A percentile compares a stretch with the other conserved stretches of the same genome.
phyloP scores from a whole-genome alignment of 2,888 invertebrate species.

The Ormyrus pomaceus region DNA sequence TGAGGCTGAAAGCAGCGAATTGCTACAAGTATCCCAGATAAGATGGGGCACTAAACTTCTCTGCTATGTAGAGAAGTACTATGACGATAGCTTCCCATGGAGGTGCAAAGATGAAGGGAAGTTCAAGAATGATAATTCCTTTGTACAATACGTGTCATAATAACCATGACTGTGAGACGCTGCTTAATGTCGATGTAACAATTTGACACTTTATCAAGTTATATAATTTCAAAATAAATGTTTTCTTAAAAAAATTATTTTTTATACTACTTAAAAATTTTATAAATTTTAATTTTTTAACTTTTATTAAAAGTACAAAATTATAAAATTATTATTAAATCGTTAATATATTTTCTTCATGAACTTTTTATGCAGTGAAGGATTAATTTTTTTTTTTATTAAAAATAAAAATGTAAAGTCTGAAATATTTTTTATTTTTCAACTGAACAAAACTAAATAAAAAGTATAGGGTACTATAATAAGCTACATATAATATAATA shows the following conservation, averaged over 20 bases:
- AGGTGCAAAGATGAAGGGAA: slow-evolving; percentile 27
- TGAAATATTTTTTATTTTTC: slow-evolving; percentile 3
- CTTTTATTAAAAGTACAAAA: no score
- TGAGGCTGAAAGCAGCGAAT: slow-evolving; percentile 69
- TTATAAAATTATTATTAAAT: no score
- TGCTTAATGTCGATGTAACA: slow-evolving; percentile 53
- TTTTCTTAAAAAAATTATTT: slow-evolving; percentile 48
- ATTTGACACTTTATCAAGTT: slow-evolving; percentile 46
- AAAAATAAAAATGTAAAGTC: not conserved
- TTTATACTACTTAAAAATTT: slow-evolving; percentile 16
- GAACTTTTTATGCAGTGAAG: no score
- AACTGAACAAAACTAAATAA: not conserved
- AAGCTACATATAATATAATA: not conserved
- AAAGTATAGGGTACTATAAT: not conserved
- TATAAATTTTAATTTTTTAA: no score
- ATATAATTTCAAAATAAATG: slow-evolving; percentile 51
- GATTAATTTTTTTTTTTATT: not conserved
- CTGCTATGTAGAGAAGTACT: slow-evolving; percentile 29
- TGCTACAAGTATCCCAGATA: slow-evolving; percentile 51
- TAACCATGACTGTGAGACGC: slow-evolving; percentile 48
- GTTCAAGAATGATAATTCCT: slow-evolving; percentile 54
- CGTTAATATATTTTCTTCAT: no score
- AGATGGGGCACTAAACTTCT: slow-evolving; percentile 32
- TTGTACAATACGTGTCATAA: slow-evolving; percentile 49
- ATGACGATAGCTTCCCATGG: slow-evolving; percentile 41